Evolutionary conservation across 2,888 invertebrate genomes (phyloP).

Genomic region (Zygaena filipendulae): DNA sequence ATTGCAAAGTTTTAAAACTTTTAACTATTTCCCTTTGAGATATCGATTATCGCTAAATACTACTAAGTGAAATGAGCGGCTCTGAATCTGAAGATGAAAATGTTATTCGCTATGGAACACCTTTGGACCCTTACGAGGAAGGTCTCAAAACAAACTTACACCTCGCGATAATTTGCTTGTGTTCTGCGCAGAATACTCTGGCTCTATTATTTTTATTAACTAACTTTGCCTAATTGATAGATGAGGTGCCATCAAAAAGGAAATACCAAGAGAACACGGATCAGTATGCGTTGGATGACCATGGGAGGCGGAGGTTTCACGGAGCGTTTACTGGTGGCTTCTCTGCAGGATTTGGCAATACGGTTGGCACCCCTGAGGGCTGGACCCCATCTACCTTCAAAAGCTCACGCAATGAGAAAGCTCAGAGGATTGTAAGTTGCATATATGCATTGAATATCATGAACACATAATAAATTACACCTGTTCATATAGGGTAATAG

Average conservation of each 20-base stretch:
- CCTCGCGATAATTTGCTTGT: background rate
- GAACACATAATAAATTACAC: too few relatives aligned
- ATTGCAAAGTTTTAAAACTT: too few relatives aligned
- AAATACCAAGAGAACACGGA: constrained; percentile 79
- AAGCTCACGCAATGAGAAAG: constrained; percentile 82
- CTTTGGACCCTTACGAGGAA: constrained; percentile 85
- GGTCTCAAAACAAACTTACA: constrained; percentile 54
- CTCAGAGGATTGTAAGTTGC: constrained; percentile 38
- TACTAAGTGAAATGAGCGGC: constrained; percentile 42
- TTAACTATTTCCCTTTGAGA: too few relatives aligned
- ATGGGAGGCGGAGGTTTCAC: constrained; percentile 93
- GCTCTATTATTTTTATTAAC: background rate
- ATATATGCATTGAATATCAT: too few relatives aligned
- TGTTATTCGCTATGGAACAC: constrained; percentile 80
- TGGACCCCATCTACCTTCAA: constrained; percentile 93
- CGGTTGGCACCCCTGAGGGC: constrained; percentile 95
- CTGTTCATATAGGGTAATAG: too few relatives aligned
- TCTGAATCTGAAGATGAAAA: constrained; percentile 72
- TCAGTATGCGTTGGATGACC: constrained; percentile 89
- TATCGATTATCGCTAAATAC: too few relatives aligned
- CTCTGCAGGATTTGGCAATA: constrained; percentile 97
- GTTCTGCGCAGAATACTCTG: constrained; percentile 1
- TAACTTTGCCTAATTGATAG: constrained; percentile 46
- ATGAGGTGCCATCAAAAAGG: constrained; percentile 82
- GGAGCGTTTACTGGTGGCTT: constrained; percentile 99